phyloP scores from a whole-genome alignment of 2,797 vertebrate species.

The Enteromius thamalakanensis region DNA sequence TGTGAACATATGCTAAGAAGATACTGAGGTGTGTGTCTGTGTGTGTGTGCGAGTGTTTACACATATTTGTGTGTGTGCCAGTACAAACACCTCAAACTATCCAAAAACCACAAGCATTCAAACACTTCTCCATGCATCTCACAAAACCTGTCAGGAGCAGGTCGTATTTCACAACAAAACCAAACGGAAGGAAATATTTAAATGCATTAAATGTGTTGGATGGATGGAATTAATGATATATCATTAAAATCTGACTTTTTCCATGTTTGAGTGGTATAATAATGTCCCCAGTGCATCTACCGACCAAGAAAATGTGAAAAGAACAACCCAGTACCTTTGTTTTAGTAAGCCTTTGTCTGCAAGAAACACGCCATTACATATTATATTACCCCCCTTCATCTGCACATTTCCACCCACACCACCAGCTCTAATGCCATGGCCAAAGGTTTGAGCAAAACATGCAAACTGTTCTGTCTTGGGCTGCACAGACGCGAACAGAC shows the following conservation, averaged over 20 bases:
- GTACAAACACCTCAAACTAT: background rate
- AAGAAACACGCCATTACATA: too few relatives aligned
- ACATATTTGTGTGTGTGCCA: background rate
- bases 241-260: background rate
- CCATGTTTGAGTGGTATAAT: background rate
- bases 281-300: background rate
- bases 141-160: background rate
- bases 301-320: too few relatives aligned
- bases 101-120: background rate
- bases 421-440: too few relatives aligned
- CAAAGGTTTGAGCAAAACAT: too few relatives aligned
- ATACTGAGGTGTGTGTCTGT: background rate
- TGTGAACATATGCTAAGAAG: slow-evolving; percentile 22
- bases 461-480: too few relatives aligned
- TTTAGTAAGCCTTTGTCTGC: too few relatives aligned
- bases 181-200: background rate
- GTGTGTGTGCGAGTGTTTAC: background rate
- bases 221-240: too few relatives aligned
- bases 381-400: too few relatives aligned
- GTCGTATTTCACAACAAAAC: background rate
- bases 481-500: too few relatives aligned
- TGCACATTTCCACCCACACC: too few relatives aligned
- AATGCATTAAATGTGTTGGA: background rate
- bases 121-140: background rate
- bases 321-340: too few relatives aligned